A percentile compares a stretch with the other conserved stretches of the same genome.
Evolutionary conservation across 2,113 vertebrate genomes (phyloP).

Genomic region (Panurus biarmicus): DNA sequence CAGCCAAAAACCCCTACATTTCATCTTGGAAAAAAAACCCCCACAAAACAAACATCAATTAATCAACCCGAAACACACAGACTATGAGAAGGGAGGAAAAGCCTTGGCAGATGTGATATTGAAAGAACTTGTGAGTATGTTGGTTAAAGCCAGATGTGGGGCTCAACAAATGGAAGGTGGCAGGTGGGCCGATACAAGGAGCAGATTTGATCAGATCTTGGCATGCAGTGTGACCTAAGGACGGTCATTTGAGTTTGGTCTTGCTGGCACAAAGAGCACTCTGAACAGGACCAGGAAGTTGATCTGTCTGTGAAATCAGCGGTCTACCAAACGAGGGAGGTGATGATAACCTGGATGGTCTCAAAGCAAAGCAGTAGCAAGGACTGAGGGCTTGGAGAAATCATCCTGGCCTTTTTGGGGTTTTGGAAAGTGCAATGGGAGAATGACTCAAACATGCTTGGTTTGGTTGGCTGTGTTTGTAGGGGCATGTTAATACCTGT

Average conservation of each 20-base stretch:
- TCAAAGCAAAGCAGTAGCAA: background rate
- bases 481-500: background rate
- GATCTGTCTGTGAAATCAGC: background rate
- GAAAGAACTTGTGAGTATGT: background rate
- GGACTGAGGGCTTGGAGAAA: background rate
- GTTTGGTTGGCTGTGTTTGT: background rate
- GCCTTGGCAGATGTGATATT: background rate
- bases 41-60: background rate
- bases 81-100: background rate
- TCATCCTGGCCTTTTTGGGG: background rate
- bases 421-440: background rate
- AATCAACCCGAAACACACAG: background rate
- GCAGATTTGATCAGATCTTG: background rate
- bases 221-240: background rate
- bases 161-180: background rate
- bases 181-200: background rate
- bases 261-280: background rate
- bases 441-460: background rate
- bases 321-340: background rate
- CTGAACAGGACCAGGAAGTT: background rate
- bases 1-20: background rate
- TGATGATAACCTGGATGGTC: background rate
- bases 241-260: background rate
- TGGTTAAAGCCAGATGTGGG: background rate
- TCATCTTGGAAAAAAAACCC: background rate